A percentile compares a stretch with the other conserved stretches of the same genome.
Conservation (phyloP, 1,140 invertebrate genomes). For the Ruditapes philippinarum region DNA sequence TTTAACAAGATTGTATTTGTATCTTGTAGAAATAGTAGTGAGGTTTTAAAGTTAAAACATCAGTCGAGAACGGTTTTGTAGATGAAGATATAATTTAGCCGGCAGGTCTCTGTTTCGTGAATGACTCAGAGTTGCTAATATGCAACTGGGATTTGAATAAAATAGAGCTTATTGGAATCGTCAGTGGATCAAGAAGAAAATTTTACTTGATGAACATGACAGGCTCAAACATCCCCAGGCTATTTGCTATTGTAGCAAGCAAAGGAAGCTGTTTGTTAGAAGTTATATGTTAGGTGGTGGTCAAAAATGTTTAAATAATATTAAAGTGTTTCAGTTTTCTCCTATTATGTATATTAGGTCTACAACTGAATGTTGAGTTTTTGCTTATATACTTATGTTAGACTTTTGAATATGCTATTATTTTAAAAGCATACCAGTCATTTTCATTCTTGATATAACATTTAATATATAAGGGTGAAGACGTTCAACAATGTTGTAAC, state of each 20-base stretch:
- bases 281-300: not conserved
- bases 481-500: no score
- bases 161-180: not conserved
- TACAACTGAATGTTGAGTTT: no score
- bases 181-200: no score
- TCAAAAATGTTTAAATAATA: not conserved
- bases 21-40: not conserved
- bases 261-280: not conserved
- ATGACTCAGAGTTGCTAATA: not conserved
- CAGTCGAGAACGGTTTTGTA: not conserved
- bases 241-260: not conserved
- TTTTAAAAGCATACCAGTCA: no score
- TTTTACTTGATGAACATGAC: not conserved
- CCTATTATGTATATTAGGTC: no score
- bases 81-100: not conserved
- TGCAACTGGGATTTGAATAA: not conserved
- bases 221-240: not conserved
- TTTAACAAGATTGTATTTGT: not conserved
- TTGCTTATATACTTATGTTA: no score
- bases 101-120: not conserved
- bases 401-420: no score
- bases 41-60: not conserved
- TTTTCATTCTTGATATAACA: no score
- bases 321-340: not conserved
- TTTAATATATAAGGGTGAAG: no score